Evolutionary conservation across 1,140 invertebrate species (phyloP).

Genomic region (Asobara japonica): DNA sequence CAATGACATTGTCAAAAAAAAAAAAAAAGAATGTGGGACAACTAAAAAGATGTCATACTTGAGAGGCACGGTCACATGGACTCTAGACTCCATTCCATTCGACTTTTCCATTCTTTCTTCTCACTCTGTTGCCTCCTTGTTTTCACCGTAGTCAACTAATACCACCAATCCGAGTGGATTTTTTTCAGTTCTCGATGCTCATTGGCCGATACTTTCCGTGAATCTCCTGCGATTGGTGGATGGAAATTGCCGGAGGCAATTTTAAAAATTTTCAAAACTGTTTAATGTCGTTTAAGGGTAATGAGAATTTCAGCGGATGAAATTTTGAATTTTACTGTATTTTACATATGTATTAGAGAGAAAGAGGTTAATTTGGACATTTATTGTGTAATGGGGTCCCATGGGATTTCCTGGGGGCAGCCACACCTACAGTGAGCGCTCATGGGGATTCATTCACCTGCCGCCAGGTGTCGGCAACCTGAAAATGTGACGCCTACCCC

Average conservation of each 20-base stretch:
- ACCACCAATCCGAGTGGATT: not conserved
- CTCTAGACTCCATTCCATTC: constrained; percentile 28
- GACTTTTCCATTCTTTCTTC: not conserved
- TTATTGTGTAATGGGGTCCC: not conserved
- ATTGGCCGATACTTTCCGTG: not conserved
- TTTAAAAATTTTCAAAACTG: not conserved
- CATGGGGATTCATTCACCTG: not conserved
- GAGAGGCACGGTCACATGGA: constrained; percentile 27
- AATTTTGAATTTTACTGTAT: not conserved
- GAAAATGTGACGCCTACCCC: constrained; percentile 26
- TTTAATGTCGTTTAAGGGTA: not conserved
- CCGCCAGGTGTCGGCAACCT: constrained; percentile 21
- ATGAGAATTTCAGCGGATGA: not conserved
- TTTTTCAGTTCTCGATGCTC: not conserved
- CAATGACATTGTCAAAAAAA: constrained; percentile 20
- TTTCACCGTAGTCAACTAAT: not conserved
- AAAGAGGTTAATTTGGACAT: not conserved
- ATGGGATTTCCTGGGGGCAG: not conserved
- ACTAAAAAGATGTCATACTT: constrained; percentile 14
- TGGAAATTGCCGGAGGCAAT: not conserved
- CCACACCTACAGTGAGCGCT: not conserved
- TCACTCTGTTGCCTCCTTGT: not conserved
- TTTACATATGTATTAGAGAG: no score
- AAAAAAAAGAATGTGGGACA: no score
- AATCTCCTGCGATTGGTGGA: not conserved